Evolutionary conservation across 2,888 invertebrate species (phyloP).

Genomic region (Coelogynopora nodosa): DNA sequence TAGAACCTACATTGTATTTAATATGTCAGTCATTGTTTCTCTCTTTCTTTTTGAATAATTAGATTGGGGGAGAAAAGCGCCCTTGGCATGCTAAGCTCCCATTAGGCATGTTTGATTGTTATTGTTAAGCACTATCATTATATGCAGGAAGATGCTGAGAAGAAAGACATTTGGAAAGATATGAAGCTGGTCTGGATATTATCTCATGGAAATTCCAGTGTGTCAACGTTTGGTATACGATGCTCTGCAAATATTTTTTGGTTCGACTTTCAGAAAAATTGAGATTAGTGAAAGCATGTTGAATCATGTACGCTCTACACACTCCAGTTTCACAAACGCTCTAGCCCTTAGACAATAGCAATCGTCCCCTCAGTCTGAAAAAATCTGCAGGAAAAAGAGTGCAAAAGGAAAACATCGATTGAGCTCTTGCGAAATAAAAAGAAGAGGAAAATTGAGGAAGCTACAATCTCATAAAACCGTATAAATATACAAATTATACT

Average conservation of each 20-base stretch:
- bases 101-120: too few relatives aligned
- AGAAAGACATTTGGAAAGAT: not conserved
- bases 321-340: not conserved
- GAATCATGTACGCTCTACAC: not conserved
- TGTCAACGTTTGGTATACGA: not conserved
- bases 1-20: too few relatives aligned
- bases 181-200: not conserved
- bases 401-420: not conserved
- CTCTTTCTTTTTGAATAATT: too few relatives aligned
- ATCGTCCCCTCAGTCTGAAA: not conserved
- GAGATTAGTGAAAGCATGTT: not conserved
- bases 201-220: not conserved
- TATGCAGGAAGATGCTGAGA: not conserved
- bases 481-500: not conserved
- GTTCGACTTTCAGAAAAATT: not conserved
- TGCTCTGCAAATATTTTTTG: not conserved
- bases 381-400: not conserved
- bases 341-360: not conserved
- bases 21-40: too few relatives aligned
- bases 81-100: too few relatives aligned
- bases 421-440: not conserved
- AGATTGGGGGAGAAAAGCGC: too few relatives aligned
- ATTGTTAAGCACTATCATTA: too few relatives aligned
- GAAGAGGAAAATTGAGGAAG: not conserved
- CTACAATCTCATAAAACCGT: not conserved